Evolutionary conservation across 1,140 invertebrate species (phyloP), one percentile per base, ranked within the genome.

Genomic region (Anastrepha ludens): DNA sequence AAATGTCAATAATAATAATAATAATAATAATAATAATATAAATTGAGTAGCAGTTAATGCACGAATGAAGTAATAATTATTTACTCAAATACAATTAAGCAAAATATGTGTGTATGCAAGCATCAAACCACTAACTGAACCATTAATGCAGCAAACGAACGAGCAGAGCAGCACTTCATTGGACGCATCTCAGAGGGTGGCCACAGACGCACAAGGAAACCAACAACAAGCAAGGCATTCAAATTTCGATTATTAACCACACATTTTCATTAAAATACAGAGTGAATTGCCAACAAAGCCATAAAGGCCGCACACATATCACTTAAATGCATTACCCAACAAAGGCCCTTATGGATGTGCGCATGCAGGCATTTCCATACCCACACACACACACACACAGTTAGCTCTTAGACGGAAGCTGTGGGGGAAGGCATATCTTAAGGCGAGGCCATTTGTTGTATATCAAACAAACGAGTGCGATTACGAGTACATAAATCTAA

Each of bases 381-480:
- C 4, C 5, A n/a, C 4, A 15, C 15, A 13, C 60, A 6, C n/a
- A 0, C 5, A n/a, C 4, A 15, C 15, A 13, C 60, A 62, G 15
- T 8, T 17, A 5, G n/a, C 13, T 62, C 13, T 62, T 6, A n/a
- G 13, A 15, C 60, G 13, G 60, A 1, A 55, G 60, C 9, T 1
- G 60, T 17, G 60, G 60, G 13, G 29, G 60, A 1, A 4, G n/a
- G 15, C 1, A 62, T 62, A 13, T 13, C 60, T n/a, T 17, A 17
- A 62, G 60, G 9, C 29, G 67, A 74, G 50, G 67, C 67, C 67
- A 74, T 74, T 74, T 74, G 67, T 74, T 74, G 41, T 74, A 74
- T 74, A n/a, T 74, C 67, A 74, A 44, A 7, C 41, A 2, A 8
- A 55, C 29, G 50, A 8, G 0, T 55, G 50, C 50, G 11, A 8